Conservation (phyloP, 2,113 vertebrate genomes). For the Anser cygnoides region DNA sequence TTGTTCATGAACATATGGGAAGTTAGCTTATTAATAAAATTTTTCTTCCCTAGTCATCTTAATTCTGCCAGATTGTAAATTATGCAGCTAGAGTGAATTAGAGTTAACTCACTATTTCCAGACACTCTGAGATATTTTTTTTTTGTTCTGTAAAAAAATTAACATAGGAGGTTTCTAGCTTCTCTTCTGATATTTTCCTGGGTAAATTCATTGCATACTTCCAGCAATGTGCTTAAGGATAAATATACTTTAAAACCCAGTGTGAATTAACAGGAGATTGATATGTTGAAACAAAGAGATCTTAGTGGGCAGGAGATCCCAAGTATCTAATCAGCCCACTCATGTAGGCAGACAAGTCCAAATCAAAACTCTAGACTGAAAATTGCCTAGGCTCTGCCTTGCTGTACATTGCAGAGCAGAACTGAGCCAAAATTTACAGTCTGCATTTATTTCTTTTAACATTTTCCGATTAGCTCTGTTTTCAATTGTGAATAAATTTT, state of each 20-base stretch:
- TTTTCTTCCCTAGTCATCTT: conserved; percentile 42
- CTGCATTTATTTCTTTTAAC: not conserved
- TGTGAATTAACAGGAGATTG: conserved; percentile 8
- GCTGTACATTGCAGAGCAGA: not conserved
- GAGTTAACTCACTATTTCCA: not conserved
- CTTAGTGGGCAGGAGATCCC: not conserved
- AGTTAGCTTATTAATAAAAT: conserved; percentile 44
- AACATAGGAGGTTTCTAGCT: not conserved
- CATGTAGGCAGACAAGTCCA: not conserved
- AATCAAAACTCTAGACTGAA: not conserved
- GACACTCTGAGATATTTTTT: not conserved
- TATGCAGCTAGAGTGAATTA: conserved; percentile 4
- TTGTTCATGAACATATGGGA: conserved; percentile 58
- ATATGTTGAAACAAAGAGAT: not conserved
- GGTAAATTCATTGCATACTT: not conserved
- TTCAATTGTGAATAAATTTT: not conserved
- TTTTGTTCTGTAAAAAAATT: not conserved
- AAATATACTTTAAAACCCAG: not conserved
- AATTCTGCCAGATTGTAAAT: conserved; percentile 35
- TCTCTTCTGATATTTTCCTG: not conserved
- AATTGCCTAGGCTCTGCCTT: not conserved
- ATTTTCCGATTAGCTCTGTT: not conserved
- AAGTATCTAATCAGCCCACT: not conserved
- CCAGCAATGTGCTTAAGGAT: not conserved
- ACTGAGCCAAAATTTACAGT: not conserved